A percentile compares a stretch with the other conserved stretches of the same genome.
Evolutionary conservation across 2,888 invertebrate species (phyloP).

Genomic region (Megaustenia siamemsis): DNA sequence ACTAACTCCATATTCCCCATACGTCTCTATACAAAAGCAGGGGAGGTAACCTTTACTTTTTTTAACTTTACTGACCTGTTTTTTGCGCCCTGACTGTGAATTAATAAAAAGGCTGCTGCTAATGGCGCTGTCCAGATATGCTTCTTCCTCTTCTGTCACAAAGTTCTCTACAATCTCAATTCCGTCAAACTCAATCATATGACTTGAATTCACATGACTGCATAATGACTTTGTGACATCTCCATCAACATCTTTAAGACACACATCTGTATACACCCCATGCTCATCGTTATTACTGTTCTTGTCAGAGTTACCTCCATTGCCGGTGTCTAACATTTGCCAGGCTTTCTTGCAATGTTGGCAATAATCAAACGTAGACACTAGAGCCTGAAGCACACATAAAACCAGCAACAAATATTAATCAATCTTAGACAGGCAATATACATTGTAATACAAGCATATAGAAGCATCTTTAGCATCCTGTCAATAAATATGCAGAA

Average conservation of each 20-base stretch:
- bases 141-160: constrained; percentile 85
- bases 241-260: too few species aligned
- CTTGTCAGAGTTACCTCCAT: not conserved
- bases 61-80: constrained; percentile 87
- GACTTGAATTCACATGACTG: constrained; percentile 57
- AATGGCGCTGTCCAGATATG: constrained; percentile 84
- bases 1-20: too few species aligned
- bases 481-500: too few species aligned
- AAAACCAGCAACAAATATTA: not conserved
- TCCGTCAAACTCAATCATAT: constrained; percentile 72
- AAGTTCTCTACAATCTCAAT: constrained; percentile 84
- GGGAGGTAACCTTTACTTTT: too few species aligned
- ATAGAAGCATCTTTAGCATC: too few species aligned
- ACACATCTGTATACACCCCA: not conserved
- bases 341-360: constrained; percentile 63
- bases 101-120: constrained; percentile 91
- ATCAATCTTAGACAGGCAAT: too few species aligned
- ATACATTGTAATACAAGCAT: too few species aligned
- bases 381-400: constrained; percentile 40
- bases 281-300: too few species aligned
- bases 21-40: too few species aligned
- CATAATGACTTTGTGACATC: not conserved
- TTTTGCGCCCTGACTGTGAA: constrained; percentile 96
- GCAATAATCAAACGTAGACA: constrained; percentile 64
- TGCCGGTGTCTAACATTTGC: not conserved